Evolutionary conservation across 2,888 invertebrate genomes (phyloP).

Genomic region (Orthosia incerta): DNA sequence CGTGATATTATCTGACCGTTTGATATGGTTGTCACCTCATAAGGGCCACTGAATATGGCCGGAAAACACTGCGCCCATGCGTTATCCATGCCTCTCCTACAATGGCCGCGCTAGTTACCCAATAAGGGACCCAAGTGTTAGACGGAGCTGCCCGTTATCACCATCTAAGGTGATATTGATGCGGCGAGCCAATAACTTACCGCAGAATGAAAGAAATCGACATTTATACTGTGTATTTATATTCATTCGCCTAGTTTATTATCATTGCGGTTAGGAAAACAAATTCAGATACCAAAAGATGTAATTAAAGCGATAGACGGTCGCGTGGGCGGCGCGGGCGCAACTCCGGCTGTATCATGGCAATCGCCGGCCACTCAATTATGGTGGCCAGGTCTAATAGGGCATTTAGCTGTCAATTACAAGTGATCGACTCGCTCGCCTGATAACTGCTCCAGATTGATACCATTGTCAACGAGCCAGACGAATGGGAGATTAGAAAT

Average conservation of each 20-base stretch:
- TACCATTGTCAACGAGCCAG: slow-evolving; percentile 66
- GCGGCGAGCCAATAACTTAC: slow-evolving; percentile 56
- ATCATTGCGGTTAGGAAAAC: slow-evolving; percentile 60
- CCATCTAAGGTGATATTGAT: slow-evolving; percentile 72
- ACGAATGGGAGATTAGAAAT: slow-evolving; percentile 52
- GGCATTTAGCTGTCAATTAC: slow-evolving; percentile 86
- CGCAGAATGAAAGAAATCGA: slow-evolving; percentile 61
- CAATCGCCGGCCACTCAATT: slow-evolving; percentile 77
- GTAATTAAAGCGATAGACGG: slow-evolving; percentile 65
- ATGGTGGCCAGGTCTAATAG: slow-evolving; percentile 78
- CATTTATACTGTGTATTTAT: slow-evolving; percentile 60
- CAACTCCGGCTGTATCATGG: slow-evolving; percentile 71
- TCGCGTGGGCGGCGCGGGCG: slow-evolving; percentile 69
- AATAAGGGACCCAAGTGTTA: slow-evolving; percentile 73
- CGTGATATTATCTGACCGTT: slow-evolving; percentile 72
- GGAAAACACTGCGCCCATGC: slow-evolving; percentile 70
- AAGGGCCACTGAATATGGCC: slow-evolving; percentile 70
- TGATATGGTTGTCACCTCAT: slow-evolving; percentile 75
- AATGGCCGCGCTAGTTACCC: slow-evolving; percentile 78
- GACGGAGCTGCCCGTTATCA: slow-evolving; percentile 77
- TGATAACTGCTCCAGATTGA: slow-evolving; percentile 69
- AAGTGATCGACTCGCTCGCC: slow-evolving; percentile 69
- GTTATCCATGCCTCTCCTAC: slow-evolving; percentile 70
- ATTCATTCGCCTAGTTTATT: slow-evolving; percentile 63
- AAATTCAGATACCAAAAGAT: slow-evolving; percentile 68